Evolutionary conservation across 1,140 invertebrate genomes (phyloP), one percentile per base, ranked within the genome.

Genomic region (Formica exsecta): DNA sequence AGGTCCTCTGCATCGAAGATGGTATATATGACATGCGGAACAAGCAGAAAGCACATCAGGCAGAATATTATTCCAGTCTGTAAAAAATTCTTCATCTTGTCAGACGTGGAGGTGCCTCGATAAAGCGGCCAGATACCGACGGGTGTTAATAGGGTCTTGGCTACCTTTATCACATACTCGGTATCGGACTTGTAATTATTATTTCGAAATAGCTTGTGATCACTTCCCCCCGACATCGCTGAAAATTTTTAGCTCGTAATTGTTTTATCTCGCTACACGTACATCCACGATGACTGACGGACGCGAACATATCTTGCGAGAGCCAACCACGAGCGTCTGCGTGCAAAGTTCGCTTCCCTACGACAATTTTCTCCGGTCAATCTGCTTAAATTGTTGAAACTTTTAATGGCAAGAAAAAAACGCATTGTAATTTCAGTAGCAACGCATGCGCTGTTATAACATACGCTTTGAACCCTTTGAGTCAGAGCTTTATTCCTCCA

Each of bases 71-170:
- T 7, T 0, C 75, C 36, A 5, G 92, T 92, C 32, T 94, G 94
- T 0, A 92, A 7, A 19, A 71, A 88, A 7, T 86, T 86, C 2
- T 90, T 79, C n/a, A 91, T 62, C 38, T 81, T 86, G 19, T 86
- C 88, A 0, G 76, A 59, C 0, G 25, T 3, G 25, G 65, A 91
- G 1, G 92, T 88, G 48, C 90, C 88, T 6, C 90, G 90, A 64
- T 92, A 87, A 2, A 93, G 81, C 0, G 94, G 93, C 92, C 93
- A 94, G 65, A 94, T 94, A 16, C 94, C 94, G 11, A 94, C 87
- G 0, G 93, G 93, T 0, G 91, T 93, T 36, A 95, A 70, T 0
- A 94, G 62, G 0, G 76, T 92, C 66, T 90, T 86, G 0, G 92
- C 92, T 0, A 94, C 90, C 1, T 71, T 86, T 4, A 94, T 83